Conservation (phyloP, 1,140 invertebrate species). For the Delia radicum region DNA sequence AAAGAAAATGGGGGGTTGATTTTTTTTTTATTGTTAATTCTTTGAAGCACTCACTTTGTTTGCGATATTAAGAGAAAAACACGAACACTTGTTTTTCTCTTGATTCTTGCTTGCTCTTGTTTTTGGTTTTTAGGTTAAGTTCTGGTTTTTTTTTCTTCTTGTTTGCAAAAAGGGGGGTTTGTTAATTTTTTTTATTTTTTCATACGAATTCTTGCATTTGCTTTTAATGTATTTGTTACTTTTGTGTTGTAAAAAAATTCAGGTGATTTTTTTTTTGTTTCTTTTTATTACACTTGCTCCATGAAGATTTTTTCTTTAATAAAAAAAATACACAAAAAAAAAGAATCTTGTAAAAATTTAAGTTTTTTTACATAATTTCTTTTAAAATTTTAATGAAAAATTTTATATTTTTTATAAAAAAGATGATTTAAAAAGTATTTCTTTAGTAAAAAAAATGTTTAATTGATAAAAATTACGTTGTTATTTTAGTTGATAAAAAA, state of each 20-base stretch:
- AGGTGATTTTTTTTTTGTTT: neutral
- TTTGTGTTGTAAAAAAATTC: neutral
- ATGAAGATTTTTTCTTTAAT: neutral
- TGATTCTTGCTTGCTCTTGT: no score
- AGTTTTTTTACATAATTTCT: neutral
- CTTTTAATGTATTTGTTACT: neutral
- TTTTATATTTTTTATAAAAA: neutral
- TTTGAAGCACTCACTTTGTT: neutral
- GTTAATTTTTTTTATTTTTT: neutral
- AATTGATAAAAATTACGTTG: neutral
- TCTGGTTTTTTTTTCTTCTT: neutral
- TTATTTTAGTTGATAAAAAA: neutral
- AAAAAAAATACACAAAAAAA: neutral
- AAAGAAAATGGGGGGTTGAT: neutral
- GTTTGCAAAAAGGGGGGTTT: neutral
- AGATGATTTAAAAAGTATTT: neutral
- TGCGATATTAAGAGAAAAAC: neutral
- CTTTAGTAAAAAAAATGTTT: neutral
- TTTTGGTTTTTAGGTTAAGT: neutral
- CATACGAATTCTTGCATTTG: neutral
- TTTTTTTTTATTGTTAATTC: neutral
- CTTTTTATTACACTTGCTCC: slow-evolving; percentile 4
- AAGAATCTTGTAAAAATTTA: neutral
- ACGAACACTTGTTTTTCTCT: no score
- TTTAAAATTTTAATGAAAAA: neutral